Evolutionary conservation across 1,140 invertebrate species (phyloP), one percentile per base, ranked within the genome.

Genomic region (Nylanderia fulva): DNA sequence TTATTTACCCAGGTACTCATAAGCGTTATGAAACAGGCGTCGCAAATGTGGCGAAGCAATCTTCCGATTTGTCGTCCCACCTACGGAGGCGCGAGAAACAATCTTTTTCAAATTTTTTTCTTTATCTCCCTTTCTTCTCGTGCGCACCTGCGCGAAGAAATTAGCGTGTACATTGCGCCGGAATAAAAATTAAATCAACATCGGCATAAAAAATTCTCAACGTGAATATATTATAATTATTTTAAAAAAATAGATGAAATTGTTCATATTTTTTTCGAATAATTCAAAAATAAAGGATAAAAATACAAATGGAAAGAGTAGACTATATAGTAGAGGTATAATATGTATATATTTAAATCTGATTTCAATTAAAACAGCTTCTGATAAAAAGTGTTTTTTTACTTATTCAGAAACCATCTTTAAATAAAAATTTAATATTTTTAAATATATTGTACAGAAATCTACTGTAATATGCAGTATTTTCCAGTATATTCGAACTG

Each of bases 1-100:
- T 99, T 98, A n/a, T n/a, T n/a, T n/a, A 29, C 98, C 98, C 56
- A 99, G 95, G 94, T 99, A 99, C 94, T 99, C 98, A 95, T 98
- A 99, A 71, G 98, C 98, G 94, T 99, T 77, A 94, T 93, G 94
- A 98, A 98, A 88, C 97, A 96, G 1, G 98, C 98, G 95, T 98
- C 98, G 91, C 98, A 99, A 90, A 99, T 99, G 94, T 98, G 0
- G 97, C 98, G 92, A 96, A 98, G 92, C 98, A 99, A 92, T 99
- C 97, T 80, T 96, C 96, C 24, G 96, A 91, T 86, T 96, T 96
- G 18, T 96, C 95, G 93, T 98, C 98, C 98, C 98, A 97, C 85
- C 97, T 96, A 86, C 63, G 84, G 45, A 87, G 54, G 21, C 24
- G 21, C 24, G 27, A 48, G 45, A 24, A 80, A 72, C 52, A 58